Percentiles rank a stretch among this genome's conserved stretches.
phyloP scores from a whole-genome alignment of 2,888 invertebrate species.

The Nomada flava region DNA sequence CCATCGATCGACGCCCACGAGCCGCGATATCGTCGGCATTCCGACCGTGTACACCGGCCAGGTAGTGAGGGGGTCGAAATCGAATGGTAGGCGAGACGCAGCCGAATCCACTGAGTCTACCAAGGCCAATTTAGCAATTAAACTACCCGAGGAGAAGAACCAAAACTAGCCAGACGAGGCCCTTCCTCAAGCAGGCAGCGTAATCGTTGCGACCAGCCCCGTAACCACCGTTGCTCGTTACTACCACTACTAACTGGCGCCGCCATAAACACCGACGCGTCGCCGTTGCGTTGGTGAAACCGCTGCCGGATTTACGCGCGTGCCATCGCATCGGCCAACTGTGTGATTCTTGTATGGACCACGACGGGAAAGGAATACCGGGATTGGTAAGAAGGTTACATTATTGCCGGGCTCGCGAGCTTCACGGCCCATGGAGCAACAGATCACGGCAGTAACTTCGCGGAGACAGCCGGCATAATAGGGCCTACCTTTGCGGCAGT shows the following conservation, averaged over 20 bases:
- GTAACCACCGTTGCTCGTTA: slow-evolving; percentile 50
- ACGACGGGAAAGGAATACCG: slow-evolving; percentile 26
- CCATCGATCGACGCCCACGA: background rate
- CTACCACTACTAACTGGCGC: slow-evolving; percentile 29
- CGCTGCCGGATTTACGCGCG: slow-evolving; percentile 64
- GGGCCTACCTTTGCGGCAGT: slow-evolving; percentile 54
- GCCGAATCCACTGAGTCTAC: slow-evolving; percentile 59
- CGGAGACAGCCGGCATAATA: slow-evolving; percentile 69
- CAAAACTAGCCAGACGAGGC: slow-evolving; percentile 74
- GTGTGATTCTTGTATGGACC: slow-evolving; percentile 65
- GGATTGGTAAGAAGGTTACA: slow-evolving; percentile 80
- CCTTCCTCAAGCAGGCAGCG: slow-evolving; percentile 39
- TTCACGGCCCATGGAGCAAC: slow-evolving; percentile 79
- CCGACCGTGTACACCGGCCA: background rate
- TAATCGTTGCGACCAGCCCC: slow-evolving; percentile 50
- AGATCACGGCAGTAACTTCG: slow-evolving; percentile 77
- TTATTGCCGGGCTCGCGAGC: slow-evolving; percentile 78
- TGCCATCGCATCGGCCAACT: slow-evolving; percentile 42
- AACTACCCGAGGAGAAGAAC: slow-evolving; percentile 79
- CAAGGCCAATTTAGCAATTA: slow-evolving; percentile 80
- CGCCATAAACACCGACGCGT: background rate
- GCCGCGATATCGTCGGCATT: slow-evolving; percentile 10
- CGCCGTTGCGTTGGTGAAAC: slow-evolving; percentile 52
- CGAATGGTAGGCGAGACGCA: slow-evolving; percentile 20
- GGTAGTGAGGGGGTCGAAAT: background rate